These are phyloP conservation scores for Pyrgilauda ruficollis DNA, from an alignment of 2,113 vertebrate species.

Conservation along the genomic window DNA sequence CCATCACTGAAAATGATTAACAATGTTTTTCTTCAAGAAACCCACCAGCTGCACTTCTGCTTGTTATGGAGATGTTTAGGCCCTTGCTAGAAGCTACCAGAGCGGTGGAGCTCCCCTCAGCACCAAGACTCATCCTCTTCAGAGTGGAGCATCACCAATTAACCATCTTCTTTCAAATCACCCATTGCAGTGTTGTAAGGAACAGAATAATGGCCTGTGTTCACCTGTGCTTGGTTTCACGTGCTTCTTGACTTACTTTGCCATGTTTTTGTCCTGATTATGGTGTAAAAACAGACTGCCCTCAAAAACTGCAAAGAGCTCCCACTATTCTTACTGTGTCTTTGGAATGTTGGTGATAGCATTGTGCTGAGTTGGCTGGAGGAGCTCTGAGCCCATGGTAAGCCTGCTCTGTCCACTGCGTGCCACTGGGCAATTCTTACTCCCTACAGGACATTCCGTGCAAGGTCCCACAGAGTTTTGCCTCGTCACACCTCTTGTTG, in stretches of 20 bases:
- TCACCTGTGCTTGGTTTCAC: not conserved
- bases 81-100: conserved; percentile 38
- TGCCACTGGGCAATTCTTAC: not conserved
- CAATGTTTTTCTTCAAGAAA: conserved; percentile 61
- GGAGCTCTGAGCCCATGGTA: not conserved
- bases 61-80: conserved; percentile 11
- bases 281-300: not conserved
- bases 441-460: conserved; percentile 7
- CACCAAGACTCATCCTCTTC: conserved; percentile 28
- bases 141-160: not conserved
- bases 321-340: not conserved
- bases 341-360: not conserved
- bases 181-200: conserved; percentile 4
- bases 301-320: not conserved
- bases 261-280: not conserved
- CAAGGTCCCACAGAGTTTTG: not conserved
- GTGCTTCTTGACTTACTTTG: not conserved
- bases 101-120: conserved; percentile 16
- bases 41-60: not conserved
- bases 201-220: conserved; percentile 5
- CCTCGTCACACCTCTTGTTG: not conserved
- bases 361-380: not conserved
- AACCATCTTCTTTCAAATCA: conserved; percentile 48
- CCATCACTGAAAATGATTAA: conserved; percentile 34
- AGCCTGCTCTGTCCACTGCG: not conserved